phyloP scores from a whole-genome alignment of 53 echinoderm and acorn worm genomes.

The Paracentrotus lividus region DNA sequence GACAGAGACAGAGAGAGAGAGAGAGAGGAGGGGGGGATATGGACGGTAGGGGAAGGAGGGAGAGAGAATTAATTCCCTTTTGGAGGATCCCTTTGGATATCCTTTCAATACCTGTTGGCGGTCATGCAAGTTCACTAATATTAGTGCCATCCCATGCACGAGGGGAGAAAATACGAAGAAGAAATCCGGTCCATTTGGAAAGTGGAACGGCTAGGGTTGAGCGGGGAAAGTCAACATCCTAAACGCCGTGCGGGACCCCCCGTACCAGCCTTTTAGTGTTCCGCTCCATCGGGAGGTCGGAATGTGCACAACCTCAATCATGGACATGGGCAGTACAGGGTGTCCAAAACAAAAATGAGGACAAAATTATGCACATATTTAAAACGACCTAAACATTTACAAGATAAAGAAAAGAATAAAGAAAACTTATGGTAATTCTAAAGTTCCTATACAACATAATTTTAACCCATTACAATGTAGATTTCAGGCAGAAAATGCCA shows the following conservation, averaged over 20 bases:
- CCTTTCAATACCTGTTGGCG: slow-evolving; percentile 25
- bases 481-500: too few species aligned
- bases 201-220: slow-evolving; percentile 39
- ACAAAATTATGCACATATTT: too few species aligned
- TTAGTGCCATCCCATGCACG: slow-evolving; percentile 28
- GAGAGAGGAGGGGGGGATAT: not conserved
- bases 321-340: not conserved
- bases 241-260: slow-evolving; percentile 15
- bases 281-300: slow-evolving; percentile 36
- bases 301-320: slow-evolving; percentile 27
- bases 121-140: slow-evolving; percentile 46
- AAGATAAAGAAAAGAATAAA: too few species aligned
- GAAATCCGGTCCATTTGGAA: slow-evolving; percentile 36
- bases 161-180: slow-evolving; percentile 44
- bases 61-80: not conserved
- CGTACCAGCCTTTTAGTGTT: slow-evolving; percentile 55
- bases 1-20: not conserved
- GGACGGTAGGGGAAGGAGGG: not conserved
- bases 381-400: too few species aligned
- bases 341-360: too few species aligned
- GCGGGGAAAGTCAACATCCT: slow-evolving; percentile 46
- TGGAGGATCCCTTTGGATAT: not conserved
- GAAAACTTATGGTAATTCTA: too few species aligned
- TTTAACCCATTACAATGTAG: too few species aligned
- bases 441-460: too few species aligned